Evolutionary conservation across 2,888 invertebrate genomes (phyloP).

Genomic region (Callinectes sapidus): DNA sequence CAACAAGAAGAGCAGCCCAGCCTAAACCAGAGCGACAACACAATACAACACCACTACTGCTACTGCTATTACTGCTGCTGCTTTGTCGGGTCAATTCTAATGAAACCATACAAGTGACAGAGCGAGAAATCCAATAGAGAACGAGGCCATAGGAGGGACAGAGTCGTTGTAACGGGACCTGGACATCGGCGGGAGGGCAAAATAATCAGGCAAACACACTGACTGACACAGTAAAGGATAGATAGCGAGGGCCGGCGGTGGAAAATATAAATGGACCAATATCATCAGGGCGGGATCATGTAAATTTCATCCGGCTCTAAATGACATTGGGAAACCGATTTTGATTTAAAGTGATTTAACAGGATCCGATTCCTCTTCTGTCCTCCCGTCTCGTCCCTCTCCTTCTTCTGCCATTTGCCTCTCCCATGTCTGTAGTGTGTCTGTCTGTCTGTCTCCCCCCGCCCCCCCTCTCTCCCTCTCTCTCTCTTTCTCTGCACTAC

Average conservation of each 20-base stretch:
- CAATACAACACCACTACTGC: neutral
- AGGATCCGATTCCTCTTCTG: conserved; percentile 12
- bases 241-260: neutral
- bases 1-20: no score
- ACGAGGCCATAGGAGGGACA: neutral
- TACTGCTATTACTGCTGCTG: neutral
- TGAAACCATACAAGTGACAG: conserved; percentile 16
- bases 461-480: conserved; percentile 14
- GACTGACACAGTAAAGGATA: neutral
- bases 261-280: conserved; percentile 9
- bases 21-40: neutral
- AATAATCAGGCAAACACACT: neutral
- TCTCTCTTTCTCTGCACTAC: neutral
- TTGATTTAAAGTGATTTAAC: conserved; percentile 24
- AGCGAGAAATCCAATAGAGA: neutral
- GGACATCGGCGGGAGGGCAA: neutral
- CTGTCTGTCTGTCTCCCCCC: neutral
- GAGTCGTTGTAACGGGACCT: neutral
- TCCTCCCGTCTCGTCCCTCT: neutral
- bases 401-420: neutral
- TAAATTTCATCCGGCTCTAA: conserved; percentile 14
- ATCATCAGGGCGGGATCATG: conserved; percentile 22
- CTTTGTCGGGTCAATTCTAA: neutral
- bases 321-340: conserved; percentile 31
- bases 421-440: neutral